phyloP scores from a whole-genome alignment of 2,888 invertebrate genomes.

The Orthosia incerta region DNA sequence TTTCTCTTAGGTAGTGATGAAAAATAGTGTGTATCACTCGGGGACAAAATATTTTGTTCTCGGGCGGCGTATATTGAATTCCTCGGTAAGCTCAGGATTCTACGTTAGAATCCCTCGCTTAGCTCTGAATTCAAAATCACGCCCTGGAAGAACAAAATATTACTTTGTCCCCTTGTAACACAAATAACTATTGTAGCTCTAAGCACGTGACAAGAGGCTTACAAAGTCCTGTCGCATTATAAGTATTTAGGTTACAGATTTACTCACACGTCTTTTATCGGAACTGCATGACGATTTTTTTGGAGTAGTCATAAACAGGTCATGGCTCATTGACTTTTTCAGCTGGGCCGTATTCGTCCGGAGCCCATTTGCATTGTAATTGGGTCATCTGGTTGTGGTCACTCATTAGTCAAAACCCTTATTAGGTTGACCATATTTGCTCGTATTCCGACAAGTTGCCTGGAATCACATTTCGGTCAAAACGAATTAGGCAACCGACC shows the following conservation, averaged over 20 bases:
- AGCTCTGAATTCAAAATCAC: too few relatives aligned
- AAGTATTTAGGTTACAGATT: background rate
- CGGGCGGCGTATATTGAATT: too few relatives aligned
- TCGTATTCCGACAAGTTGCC: background rate
- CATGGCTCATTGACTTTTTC: slow-evolving; percentile 4
- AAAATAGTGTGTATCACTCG: too few relatives aligned
- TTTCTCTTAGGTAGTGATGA: too few relatives aligned
- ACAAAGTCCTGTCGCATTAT: background rate
- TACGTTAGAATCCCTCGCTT: too few relatives aligned
- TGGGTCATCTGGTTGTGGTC: slow-evolving; percentile 1
- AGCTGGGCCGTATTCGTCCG: background rate
- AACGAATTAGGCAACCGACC: background rate
- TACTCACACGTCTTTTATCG: background rate
- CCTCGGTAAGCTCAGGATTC: too few relatives aligned
- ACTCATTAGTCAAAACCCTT: too few relatives aligned
- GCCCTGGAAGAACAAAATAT: too few relatives aligned
- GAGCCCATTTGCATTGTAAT: background rate
- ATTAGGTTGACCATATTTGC: background rate
- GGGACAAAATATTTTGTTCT: too few relatives aligned
- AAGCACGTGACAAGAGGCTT: background rate
- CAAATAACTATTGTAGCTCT: too few relatives aligned
- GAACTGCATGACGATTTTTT: background rate
- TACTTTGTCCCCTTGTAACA: too few relatives aligned
- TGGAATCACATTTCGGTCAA: background rate
- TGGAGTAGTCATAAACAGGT: slow-evolving; percentile 3